Conservation (phyloP, 2,888 invertebrate genomes). For the Neoascia interrupta region DNA sequence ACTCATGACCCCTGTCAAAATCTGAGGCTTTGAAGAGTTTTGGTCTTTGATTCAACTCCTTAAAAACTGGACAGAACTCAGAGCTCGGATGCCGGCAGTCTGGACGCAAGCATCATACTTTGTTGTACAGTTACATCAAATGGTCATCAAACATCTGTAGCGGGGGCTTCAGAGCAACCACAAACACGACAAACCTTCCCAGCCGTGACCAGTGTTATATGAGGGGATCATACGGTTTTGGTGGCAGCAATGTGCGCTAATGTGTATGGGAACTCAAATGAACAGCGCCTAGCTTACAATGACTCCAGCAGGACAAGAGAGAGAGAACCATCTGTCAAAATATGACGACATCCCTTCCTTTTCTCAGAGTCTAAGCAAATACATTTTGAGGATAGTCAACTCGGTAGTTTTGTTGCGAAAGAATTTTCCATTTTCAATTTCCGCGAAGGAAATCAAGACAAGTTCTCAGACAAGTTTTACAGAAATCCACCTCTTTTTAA, state of each 20-base stretch:
- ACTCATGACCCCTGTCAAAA: slow-evolving; percentile 9
- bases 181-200: not conserved
- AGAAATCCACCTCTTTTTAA: too few species aligned
- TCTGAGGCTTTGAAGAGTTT: slow-evolving; percentile 15
- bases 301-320: too few species aligned
- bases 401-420: too few species aligned
- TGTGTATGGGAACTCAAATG: too few species aligned
- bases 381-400: too few species aligned
- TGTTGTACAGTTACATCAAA: not conserved
- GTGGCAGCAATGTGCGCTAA: slow-evolving; percentile 31
- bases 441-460: too few species aligned
- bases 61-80: slow-evolving; percentile 29
- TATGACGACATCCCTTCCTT: too few species aligned
- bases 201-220: not conserved
- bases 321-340: too few species aligned
- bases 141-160: not conserved
- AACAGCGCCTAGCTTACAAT: too few species aligned
- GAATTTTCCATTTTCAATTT: too few species aligned
- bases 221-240: slow-evolving; percentile 6
- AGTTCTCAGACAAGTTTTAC: too few species aligned
- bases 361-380: too few species aligned
- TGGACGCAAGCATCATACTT: slow-evolving; percentile 15
- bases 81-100: slow-evolving; percentile 26
- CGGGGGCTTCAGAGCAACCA: not conserved
- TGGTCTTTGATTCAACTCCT: slow-evolving; percentile 24